Base-by-base conservation (phyloP, 2,888 invertebrate genomes). In the Hydrotaea diabolus region DNA sequence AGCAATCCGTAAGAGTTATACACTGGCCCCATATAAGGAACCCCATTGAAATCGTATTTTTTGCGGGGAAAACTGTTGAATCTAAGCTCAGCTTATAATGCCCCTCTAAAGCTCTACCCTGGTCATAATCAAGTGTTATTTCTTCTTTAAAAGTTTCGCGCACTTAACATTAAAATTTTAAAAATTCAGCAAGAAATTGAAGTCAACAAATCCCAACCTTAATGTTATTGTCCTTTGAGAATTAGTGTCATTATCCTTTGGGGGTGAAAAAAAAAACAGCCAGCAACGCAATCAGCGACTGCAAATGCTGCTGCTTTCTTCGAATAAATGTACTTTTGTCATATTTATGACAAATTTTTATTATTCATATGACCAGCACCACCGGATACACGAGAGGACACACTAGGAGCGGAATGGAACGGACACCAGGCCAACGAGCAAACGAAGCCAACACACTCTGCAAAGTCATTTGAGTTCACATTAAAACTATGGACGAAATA, bases 391-490 rank as follows among this genome's bases (percentile, higher is more conserved):
- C 9, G 4, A 59, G 75, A 82, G 79, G 72, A 76, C 73, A 2
- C 23, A 53, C 15, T 53, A 49, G 49, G 26, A 19, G 23, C 66
- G 74, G 59, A 71, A n/a, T n/a, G n/a, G n/a, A n/a, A n/a, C n/a
- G n/a, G n/a, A n/a, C n/a, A n/a, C n/a, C n/a, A n/a, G n/a, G 64
- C 66, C 83, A 80, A 59, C 11, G 69, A 5, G n/a, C n/a, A n/a
- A 5, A 62, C 64, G 36, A 77, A 82, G 39, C 39, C 76, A 77
- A 69, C 69, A 77, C 26, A 62, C 19, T 49, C 74, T 59, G 82
- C 73, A 77, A 85, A 85, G 87, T 86, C 86, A 87, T 87, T 87
- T 62, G 83, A 80, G 87, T 87, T 87, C 86, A 87, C 82, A 84
- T 86, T 81, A 86, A 84, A 84, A 84, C 81, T 77, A 80, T 64